Evolutionary conservation across 2,113 vertebrate species (phyloP).

Genomic region (Megalops atlanticus): DNA sequence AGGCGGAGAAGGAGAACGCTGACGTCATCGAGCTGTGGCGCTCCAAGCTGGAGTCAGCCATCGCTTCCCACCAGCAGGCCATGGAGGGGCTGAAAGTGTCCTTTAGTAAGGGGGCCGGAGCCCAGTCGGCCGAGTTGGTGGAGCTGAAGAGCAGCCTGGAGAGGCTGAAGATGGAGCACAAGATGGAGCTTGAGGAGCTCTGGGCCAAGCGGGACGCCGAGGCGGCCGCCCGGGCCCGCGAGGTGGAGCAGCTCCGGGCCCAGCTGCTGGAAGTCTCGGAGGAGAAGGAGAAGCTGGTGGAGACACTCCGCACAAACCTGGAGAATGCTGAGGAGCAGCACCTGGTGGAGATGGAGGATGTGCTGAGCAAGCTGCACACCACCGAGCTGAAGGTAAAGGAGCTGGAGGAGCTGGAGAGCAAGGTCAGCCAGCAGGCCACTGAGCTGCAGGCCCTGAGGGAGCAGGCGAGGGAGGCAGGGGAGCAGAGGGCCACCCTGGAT

Average conservation of each 20-base stretch:
- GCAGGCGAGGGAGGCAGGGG: constrained; percentile 73
- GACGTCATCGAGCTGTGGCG: constrained; percentile 81
- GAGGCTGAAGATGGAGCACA: constrained; percentile 76
- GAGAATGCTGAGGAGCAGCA: constrained; percentile 91
- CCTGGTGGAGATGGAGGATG: constrained; percentile 96
- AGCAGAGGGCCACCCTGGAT: constrained; percentile 77
- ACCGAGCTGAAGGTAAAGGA: constrained; percentile 89
- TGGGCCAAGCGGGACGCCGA: constrained; percentile 70
- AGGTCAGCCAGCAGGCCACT: constrained; percentile 70
- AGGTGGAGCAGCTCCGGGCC: constrained; percentile 70
- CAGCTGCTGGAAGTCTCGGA: constrained; percentile 70
- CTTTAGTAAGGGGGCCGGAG: constrained; percentile 78
- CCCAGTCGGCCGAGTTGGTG: constrained; percentile 75
- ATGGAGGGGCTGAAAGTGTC: constrained; percentile 87
- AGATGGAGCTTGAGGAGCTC: constrained; percentile 70
- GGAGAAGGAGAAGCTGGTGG: constrained; percentile 83
- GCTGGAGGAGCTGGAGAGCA: constrained; percentile 77
- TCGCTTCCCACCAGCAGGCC: constrained; percentile 83
- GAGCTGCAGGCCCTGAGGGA: constrained; percentile 69
- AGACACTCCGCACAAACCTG: constrained; percentile 75
- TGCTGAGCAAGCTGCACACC: constrained; percentile 87
- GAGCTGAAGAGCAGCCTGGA: constrained; percentile 82
- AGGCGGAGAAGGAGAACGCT: constrained; percentile 82
- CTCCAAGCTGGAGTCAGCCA: constrained; percentile 80
- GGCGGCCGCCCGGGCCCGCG: constrained; percentile 57